Conservation (phyloP, 35 echinoderm and acorn worm genomes). For the Lytechinus variegatus region DNA sequence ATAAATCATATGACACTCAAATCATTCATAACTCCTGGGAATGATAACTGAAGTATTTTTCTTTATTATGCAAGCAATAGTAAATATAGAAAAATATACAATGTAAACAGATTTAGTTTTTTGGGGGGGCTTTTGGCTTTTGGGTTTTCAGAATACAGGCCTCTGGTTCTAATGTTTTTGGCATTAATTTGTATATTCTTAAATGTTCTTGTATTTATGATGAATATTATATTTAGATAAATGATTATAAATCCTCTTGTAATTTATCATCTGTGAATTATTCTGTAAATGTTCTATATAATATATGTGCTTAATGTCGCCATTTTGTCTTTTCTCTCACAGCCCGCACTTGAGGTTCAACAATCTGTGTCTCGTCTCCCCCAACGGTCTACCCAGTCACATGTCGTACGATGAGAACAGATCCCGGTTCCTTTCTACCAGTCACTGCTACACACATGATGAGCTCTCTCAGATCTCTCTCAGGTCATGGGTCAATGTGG, state of each 20-base stretch:
- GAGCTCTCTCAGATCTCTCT: conserved; percentile 90
- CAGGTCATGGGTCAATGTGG: conserved; percentile 92
- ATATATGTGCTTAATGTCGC: background rate
- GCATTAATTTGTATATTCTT: background rate
- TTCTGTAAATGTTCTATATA: background rate
- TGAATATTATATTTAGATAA: no score
- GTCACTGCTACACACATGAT: conserved; percentile 82
- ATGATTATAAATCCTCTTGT: no score
- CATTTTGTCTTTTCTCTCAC: background rate
- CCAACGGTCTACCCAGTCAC: conserved; percentile 90
- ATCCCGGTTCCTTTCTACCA: conserved; percentile 77
- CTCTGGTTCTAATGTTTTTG: no score
- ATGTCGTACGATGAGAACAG: conserved; percentile 56
- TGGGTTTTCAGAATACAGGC: no score
- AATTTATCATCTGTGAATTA: background rate
- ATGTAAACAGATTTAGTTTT: no score
- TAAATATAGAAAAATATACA: no score
- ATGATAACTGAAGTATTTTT: no score
- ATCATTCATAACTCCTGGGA: no score
- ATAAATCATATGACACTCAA: no score
- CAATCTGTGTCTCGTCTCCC: conserved; percentile 88
- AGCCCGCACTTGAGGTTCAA: conserved; percentile 98
- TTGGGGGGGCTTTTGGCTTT: no score
- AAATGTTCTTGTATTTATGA: background rate
- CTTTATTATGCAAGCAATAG: no score